phyloP scores from a whole-genome alignment of 1,140 invertebrate species.

The Cyphomyrmex costatus region DNA sequence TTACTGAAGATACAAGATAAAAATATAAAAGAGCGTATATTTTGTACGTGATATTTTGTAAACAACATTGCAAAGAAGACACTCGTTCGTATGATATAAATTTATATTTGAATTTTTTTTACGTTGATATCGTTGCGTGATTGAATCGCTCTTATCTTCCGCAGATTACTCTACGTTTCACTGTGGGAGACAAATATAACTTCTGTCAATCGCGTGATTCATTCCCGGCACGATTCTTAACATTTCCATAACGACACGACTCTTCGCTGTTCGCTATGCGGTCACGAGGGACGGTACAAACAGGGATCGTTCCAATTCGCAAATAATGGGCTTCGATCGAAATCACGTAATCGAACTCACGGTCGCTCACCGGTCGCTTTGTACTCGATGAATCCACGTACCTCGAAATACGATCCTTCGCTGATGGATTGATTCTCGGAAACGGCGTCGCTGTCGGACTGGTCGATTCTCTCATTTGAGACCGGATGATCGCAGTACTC shows the following conservation, averaged over 20 bases:
- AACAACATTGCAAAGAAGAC: neutral
- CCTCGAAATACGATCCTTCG: constrained; percentile 87
- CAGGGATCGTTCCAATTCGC: constrained; percentile 10
- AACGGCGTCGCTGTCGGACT: constrained; percentile 84
- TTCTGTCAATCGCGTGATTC: constrained; percentile 39
- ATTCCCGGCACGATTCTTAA: neutral
- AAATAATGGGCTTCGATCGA: constrained; percentile 26
- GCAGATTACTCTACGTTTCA: constrained; percentile 1
- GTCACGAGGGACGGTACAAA: constrained; percentile 11
- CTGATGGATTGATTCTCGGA: constrained; percentile 83
- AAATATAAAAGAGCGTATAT: neutral
- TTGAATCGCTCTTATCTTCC: constrained; percentile 23
- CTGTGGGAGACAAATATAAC: constrained; percentile 10
- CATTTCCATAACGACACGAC: constrained; percentile 1
- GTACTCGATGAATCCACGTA: constrained; percentile 54
- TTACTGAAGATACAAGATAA: neutral
- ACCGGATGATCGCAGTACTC: constrained; percentile 67
- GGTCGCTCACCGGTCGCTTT: neutral
- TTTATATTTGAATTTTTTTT: neutral
- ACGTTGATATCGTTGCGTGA: neutral
- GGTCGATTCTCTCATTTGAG: constrained; percentile 70
- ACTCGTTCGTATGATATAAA: neutral
- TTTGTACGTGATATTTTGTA: neutral
- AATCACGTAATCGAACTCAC: neutral
- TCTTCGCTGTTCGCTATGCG: constrained; percentile 8